Conservation (phyloP, 2,113 vertebrate species). For the Pterocles gutturalis region DNA sequence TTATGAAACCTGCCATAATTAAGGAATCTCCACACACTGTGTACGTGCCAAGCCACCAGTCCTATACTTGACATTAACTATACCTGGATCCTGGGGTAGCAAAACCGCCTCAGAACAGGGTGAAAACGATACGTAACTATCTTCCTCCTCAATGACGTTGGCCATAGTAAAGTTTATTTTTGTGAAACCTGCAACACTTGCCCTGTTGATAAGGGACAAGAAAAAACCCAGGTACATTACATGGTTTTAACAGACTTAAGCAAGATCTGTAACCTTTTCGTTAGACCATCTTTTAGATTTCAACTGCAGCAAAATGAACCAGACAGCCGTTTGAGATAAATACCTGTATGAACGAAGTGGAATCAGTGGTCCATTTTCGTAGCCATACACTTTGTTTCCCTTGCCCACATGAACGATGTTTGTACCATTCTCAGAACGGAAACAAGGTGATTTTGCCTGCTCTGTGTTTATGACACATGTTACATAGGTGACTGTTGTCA, state of each 20-base stretch:
- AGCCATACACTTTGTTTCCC: constrained; percentile 33
- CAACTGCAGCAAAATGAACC: background rate
- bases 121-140: constrained; percentile 75
- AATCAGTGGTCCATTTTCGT: constrained; percentile 72
- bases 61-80: background rate
- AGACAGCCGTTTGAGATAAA: background rate
- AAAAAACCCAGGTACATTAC: background rate
- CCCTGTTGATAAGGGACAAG: constrained; percentile 52
- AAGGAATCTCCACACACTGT: background rate
- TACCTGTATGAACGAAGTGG: constrained; percentile 78
- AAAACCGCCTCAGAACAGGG: constrained; percentile 37
- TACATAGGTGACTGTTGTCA: constrained; percentile 62
- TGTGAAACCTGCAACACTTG: constrained; percentile 81
- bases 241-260: background rate
- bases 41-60: background rate
- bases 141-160: background rate
- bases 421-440: background rate
- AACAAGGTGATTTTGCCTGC: background rate
- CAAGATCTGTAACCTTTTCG: background rate
- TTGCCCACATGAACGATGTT: constrained; percentile 68
- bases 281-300: background rate
- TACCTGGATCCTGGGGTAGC: constrained; percentile 81
- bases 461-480: constrained; percentile 46
- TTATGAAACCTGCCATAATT: background rate
- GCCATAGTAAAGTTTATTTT: constrained; percentile 15